A percentile compares a stretch with the other conserved stretches of the same genome.
Conservation (phyloP, 37 sponge, comb jelly and placozoan genomes). For the Ianthella basta region DNA sequence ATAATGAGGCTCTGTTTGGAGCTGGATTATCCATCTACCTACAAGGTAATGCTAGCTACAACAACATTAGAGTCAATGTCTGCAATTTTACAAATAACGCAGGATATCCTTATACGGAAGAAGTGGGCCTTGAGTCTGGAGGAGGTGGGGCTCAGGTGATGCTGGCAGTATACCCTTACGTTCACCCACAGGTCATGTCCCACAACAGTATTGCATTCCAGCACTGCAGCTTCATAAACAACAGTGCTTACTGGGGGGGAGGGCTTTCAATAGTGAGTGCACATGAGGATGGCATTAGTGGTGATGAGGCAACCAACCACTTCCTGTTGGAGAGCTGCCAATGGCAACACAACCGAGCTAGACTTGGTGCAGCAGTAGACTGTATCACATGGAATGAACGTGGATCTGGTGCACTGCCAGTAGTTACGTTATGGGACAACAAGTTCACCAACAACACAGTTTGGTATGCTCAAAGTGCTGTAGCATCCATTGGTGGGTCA, state of each 20-base stretch:
- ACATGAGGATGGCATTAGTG: background rate
- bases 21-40: background rate
- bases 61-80: background rate
- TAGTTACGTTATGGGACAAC: background rate
- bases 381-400: background rate
- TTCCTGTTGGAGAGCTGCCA: background rate
- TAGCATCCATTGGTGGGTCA: background rate
- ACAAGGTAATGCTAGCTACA: slow-evolving; percentile 8
- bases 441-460: background rate
- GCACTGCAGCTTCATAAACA: background rate
- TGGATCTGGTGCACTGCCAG: background rate
- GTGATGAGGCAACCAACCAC: background rate
- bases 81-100: background rate
- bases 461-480: background rate
- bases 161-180: slow-evolving; percentile 1
- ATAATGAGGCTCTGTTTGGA: slow-evolving; percentile 16
- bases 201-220: background rate
- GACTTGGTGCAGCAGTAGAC: slow-evolving; percentile 28
- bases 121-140: slow-evolving; percentile 10
- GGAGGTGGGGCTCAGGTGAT: slow-evolving; percentile 20
- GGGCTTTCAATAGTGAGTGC: slow-evolving; percentile 18
- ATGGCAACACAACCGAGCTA: slow-evolving; percentile 3
- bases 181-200: background rate
- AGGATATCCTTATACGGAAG: slow-evolving; percentile 5
- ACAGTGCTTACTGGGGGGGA: slow-evolving; percentile 20